Base-by-base conservation (phyloP, 2,797 vertebrate species). In the Hydrolagus colliei region DNA sequence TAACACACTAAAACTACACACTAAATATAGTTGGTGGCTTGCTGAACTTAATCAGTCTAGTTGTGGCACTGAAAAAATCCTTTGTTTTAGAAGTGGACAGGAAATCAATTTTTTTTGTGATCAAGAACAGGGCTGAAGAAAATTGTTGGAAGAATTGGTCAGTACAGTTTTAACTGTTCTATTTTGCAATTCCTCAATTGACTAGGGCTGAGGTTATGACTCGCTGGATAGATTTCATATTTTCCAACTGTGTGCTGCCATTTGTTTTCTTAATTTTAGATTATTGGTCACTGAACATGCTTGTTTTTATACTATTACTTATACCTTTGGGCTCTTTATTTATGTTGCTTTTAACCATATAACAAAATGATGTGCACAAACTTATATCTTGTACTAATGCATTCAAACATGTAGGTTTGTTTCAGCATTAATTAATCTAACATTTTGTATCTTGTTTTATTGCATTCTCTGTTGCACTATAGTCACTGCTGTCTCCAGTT, bases 231-330 rank as follows among this genome's bases (percentile, higher is more conserved):
- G 22, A 27, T 12, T 65, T 68, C 62, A 35, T 82, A 22, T 22
- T 86, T 86, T 89, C 90, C 88, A 85, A 88, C 89, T 91, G 90
- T 89, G 89, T 89, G 89, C 89, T 90, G 86, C 89, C 85, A 2
- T 1, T 75, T 88, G 86, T 87, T 87, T 72, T 75, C 87, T 85
- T 85, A 41, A 86, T 86, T 88, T 73, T 87, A 87, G 86, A 12
- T 67, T 88, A 88, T 87, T 88, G 89, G 76, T 87, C 72, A 16
- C 22, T 85, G 82, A 86, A 22, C 13, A 9, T 80, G 61, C 13
- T 63, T 65, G 52, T 62, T 14, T 63, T 22, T n/a, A 80, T 14
- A 8, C 13, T 32, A 61, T 32, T 79, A 32, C 41, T n/a, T 65
- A 5, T 27, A 27, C 13, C 12, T 35, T 76, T 76, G 52, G 18